phyloP scores from a whole-genome alignment of 2,797 vertebrate genomes.

The Stomatorhinus walkeri region DNA sequence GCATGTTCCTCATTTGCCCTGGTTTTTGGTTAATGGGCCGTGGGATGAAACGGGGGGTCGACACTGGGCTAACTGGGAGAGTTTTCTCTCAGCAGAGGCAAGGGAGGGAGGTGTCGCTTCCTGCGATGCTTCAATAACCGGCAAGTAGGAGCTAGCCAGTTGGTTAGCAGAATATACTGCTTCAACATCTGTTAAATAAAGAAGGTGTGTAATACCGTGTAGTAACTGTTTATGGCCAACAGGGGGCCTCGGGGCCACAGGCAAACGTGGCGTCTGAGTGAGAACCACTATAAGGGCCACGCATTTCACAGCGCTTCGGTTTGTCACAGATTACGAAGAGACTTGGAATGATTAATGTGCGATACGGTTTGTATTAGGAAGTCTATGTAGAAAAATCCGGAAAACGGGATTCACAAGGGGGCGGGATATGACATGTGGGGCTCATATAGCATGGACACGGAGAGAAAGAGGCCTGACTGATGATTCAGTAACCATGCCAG shows the following conservation, averaged over 20 bases:
- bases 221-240: not conserved
- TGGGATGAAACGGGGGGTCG: not conserved
- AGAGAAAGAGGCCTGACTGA: not conserved
- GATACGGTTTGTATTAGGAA: not conserved
- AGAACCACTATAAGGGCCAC: not conserved
- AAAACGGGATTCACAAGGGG: not conserved
- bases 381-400: not conserved
- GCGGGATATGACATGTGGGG: not conserved
- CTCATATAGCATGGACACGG: not conserved
- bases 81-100: not conserved
- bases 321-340: not conserved
- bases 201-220: not conserved
- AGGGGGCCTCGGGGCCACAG: not conserved
- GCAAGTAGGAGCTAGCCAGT: not conserved
- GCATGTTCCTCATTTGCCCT: not conserved
- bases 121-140: not conserved
- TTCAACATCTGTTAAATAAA: not conserved
- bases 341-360: not conserved
- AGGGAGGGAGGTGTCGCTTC: not conserved
- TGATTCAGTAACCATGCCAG: not conserved
- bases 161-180: not conserved
- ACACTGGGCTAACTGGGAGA: not conserved
- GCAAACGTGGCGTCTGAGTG: not conserved
- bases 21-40: not conserved
- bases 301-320: not conserved